phyloP scores from a whole-genome alignment of 2,797 vertebrate species.

The Ctenopoma multispine region DNA sequence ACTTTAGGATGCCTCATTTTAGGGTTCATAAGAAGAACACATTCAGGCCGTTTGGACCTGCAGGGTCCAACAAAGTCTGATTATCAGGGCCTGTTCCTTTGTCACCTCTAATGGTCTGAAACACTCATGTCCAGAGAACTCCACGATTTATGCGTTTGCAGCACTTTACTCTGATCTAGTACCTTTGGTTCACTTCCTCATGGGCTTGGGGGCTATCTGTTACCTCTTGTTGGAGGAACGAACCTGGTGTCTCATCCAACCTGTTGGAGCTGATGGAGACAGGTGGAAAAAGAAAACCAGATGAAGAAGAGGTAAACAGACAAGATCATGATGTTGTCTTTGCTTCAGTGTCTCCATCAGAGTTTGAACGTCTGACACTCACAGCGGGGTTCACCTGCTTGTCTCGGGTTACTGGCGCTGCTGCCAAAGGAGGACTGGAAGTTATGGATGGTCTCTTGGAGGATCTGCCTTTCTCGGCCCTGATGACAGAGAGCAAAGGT shows the following conservation, averaged over 20 bases:
- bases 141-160: slow-evolving; percentile 12
- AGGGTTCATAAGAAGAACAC: slow-evolving; percentile 20
- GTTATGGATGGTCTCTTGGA: slow-evolving; percentile 98
- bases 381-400: slow-evolving; percentile 88
- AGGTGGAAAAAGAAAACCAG: neutral
- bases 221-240: slow-evolving; percentile 86
- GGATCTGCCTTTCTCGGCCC: slow-evolving; percentile 96
- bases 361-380: slow-evolving; percentile 61
- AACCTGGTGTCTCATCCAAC: slow-evolving; percentile 87
- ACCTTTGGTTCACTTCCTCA: slow-evolving; percentile 36
- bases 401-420: slow-evolving; percentile 94
- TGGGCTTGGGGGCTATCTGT: slow-evolving; percentile 9
- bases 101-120: slow-evolving; percentile 26
- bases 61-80: neutral
- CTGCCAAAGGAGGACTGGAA: slow-evolving; percentile 99
- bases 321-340: neutral
- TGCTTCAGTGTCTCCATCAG: neutral
- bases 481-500: slow-evolving; percentile 63
- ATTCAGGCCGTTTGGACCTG: slow-evolving; percentile 13
- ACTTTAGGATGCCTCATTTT: neutral
- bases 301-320: neutral
- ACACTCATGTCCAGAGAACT: slow-evolving; percentile 39
- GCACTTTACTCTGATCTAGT: slow-evolving; percentile 28
- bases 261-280: slow-evolving; percentile 80
- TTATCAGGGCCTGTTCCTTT: slow-evolving; percentile 10